phyloP scores from a whole-genome alignment of 2,888 invertebrate species.

The Sminthurinus aureus region DNA sequence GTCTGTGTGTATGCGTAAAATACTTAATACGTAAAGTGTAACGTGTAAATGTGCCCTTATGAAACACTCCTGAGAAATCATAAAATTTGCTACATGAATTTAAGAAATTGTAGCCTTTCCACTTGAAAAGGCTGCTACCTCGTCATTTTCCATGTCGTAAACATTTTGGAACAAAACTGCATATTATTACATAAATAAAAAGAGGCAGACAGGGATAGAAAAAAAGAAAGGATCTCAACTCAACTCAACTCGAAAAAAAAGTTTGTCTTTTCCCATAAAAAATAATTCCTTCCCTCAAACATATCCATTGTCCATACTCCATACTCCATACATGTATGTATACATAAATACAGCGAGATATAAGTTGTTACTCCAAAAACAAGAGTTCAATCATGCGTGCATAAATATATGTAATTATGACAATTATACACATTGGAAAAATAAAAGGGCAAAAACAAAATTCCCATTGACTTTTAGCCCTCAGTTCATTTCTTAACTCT shows the following conservation, averaged over 20 bases:
- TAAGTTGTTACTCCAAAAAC: background rate
- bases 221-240: background rate
- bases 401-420: too few species aligned
- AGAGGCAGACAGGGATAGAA: background rate
- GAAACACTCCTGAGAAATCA: conserved; percentile 33
- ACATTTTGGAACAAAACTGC: background rate
- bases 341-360: background rate
- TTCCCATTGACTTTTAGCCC: background rate
- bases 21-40: too few species aligned
- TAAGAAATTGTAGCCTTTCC: conserved; percentile 34
- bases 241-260: background rate
- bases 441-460: background rate
- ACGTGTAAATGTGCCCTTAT: too few species aligned
- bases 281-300: background rate
- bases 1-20: too few species aligned
- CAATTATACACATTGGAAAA: too few species aligned
- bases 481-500: background rate
- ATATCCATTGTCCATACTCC: too few species aligned
- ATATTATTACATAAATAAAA: background rate
- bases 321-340: background rate
- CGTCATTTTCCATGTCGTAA: conserved; percentile 34
- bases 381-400: too few species aligned
- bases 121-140: background rate
- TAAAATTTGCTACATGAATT: conserved; percentile 39
- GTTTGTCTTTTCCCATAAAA: background rate